Conservation (phyloP, 2,797 vertebrate species). For the Glossophaga mutica region DNA sequence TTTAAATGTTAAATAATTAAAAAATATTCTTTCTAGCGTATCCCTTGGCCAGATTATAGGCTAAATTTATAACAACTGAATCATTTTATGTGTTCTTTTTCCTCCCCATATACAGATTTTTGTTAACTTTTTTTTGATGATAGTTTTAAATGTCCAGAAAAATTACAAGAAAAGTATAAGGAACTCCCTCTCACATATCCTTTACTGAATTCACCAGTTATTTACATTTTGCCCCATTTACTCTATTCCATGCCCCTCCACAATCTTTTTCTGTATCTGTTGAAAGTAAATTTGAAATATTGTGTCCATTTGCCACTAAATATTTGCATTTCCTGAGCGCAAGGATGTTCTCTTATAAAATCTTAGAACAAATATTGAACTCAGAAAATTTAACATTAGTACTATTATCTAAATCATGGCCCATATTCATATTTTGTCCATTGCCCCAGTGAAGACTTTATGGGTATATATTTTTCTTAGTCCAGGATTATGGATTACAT, state of each 20-base stretch:
- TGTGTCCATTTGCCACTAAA: neutral
- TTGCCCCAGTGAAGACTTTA: neutral
- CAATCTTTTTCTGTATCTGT: neutral
- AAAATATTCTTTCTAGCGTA: conserved; percentile 32
- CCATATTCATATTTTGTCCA: neutral
- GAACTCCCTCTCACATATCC: neutral
- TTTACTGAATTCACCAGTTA: neutral
- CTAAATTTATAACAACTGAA: neutral
- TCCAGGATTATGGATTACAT: neutral
- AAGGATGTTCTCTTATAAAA: neutral
- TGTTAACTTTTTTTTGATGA: neutral
- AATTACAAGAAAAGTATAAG: neutral
- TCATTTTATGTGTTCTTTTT: neutral
- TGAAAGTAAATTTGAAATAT: neutral
- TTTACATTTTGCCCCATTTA: neutral
- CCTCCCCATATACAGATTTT: neutral
- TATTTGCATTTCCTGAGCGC: neutral
- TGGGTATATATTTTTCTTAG: neutral
- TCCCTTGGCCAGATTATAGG: neutral
- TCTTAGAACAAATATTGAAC: neutral
- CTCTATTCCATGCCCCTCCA: neutral
- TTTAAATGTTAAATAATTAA: conserved; percentile 7
- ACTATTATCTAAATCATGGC: neutral
- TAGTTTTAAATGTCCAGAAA: neutral
- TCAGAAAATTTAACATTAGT: neutral